These are phyloP conservation scores for Lepus oiostolus DNA, from an alignment of 2,797 vertebrate genomes.

Conservation along the genomic window DNA sequence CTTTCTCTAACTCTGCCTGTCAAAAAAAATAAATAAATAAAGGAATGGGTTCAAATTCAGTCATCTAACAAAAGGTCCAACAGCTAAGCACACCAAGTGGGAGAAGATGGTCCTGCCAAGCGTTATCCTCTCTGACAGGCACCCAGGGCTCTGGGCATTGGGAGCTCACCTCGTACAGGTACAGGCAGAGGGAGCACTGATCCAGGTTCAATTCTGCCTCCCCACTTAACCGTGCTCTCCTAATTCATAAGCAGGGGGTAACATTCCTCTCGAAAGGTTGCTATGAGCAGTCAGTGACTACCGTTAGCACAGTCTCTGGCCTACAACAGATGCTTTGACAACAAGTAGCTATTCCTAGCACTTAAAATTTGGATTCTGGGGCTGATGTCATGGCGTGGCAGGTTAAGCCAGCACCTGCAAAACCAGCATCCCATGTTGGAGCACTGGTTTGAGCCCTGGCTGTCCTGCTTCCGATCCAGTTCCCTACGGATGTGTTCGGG, in stretches of 20 bases:
- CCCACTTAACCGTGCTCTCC: not conserved
- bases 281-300: not conserved
- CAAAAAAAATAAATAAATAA: too few relatives aligned
- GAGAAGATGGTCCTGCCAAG: not conserved
- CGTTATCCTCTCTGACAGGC: too few relatives aligned
- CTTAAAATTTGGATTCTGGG: not conserved
- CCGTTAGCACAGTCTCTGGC: not conserved
- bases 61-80: not conserved
- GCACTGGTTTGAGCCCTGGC: too few relatives aligned
- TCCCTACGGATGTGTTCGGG: too few relatives aligned
- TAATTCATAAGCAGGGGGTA: not conserved
- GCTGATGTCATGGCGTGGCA: too few relatives aligned
- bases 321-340: not conserved
- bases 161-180: not conserved
- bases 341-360: not conserved
- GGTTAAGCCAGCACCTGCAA: too few relatives aligned
- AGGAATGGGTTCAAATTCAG: not conserved
- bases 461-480: too few relatives aligned
- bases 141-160: not conserved
- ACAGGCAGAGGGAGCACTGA: too few relatives aligned
- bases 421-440: too few relatives aligned
- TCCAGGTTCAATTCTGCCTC: not conserved
- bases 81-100: not conserved
- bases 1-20: too few relatives aligned
- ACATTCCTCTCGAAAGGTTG: not conserved